Conservation (phyloP, 2,113 vertebrate species). For the Urocolius indicus region DNA sequence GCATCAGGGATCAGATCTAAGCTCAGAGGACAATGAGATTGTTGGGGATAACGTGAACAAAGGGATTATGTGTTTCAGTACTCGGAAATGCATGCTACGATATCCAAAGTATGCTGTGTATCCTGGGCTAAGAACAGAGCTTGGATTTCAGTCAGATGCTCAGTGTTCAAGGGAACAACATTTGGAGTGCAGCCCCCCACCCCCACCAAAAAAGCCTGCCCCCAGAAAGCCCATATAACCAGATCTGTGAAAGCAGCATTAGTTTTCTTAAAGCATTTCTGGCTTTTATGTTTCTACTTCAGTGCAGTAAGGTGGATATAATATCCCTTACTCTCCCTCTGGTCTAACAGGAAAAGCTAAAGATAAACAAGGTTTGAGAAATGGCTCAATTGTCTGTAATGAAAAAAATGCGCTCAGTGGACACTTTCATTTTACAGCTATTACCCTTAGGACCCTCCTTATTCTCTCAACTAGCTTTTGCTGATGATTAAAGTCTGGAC, state of each 20-base stretch:
- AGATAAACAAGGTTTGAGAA: slow-evolving; percentile 66
- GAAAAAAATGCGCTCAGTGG: slow-evolving; percentile 59
- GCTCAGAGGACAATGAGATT: neutral
- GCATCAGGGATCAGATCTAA: neutral
- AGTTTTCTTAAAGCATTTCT: neutral
- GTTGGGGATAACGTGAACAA: neutral
- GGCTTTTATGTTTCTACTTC: neutral
- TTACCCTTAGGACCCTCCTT: slow-evolving; percentile 57
- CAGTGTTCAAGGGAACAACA: neutral
- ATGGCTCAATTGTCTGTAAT: slow-evolving; percentile 53
- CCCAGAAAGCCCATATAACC: neutral
- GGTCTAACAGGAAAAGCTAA: slow-evolving; percentile 42
- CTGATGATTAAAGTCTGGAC: slow-evolving; percentile 75
- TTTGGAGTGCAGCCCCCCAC: neutral
- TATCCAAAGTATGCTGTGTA: neutral
- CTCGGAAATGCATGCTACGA: neutral
- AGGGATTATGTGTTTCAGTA: neutral
- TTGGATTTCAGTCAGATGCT: neutral
- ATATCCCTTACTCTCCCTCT: slow-evolving; percentile 32
- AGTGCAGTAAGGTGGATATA: neutral
- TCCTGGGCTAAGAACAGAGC: neutral
- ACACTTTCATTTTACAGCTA: slow-evolving; percentile 60
- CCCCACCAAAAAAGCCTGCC: neutral
- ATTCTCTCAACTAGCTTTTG: slow-evolving; percentile 55
- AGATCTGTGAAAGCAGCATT: neutral